phyloP scores from a whole-genome alignment of 2,797 vertebrate genomes.

The Premnoplex brunnescens region DNA sequence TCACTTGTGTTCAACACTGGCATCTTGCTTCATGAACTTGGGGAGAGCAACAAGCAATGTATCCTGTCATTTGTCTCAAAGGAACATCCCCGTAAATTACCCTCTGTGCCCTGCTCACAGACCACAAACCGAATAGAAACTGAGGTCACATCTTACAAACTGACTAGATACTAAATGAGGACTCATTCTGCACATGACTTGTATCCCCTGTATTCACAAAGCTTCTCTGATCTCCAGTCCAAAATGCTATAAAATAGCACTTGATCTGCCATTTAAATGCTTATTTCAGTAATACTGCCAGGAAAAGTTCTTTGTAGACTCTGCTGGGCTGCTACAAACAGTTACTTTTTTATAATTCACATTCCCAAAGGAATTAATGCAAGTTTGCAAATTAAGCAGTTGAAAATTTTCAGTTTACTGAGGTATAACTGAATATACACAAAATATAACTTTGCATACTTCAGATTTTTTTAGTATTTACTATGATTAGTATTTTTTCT shows the following conservation, averaged over 20 bases:
- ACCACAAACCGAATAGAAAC: not conserved
- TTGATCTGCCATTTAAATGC: not conserved
- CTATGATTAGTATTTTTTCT: not conserved
- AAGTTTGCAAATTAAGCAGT: not conserved
- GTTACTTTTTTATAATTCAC: not conserved
- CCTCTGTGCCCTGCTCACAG: not conserved
- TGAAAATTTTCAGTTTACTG: not conserved
- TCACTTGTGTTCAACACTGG: not conserved
- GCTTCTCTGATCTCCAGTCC: not conserved
- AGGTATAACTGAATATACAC: not conserved
- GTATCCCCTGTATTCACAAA: not conserved
- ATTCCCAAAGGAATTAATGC: not conserved
- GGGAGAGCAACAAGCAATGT: not conserved
- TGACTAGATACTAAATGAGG: not conserved
- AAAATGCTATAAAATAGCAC: not conserved
- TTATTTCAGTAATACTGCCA: not conserved
- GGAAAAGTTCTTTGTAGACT: not conserved
- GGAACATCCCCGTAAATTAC: not conserved
- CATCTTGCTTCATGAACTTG: not conserved
- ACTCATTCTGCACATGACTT: not conserved
- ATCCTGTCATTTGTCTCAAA: not conserved
- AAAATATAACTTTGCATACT: not conserved
- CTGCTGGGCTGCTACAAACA: not conserved
- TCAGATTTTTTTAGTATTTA: not conserved
- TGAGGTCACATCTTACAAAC: not conserved